These are phyloP conservation scores for Dasypogon diadema DNA, from an alignment of 2,888 invertebrate species.

Conservation along the genomic window DNA sequence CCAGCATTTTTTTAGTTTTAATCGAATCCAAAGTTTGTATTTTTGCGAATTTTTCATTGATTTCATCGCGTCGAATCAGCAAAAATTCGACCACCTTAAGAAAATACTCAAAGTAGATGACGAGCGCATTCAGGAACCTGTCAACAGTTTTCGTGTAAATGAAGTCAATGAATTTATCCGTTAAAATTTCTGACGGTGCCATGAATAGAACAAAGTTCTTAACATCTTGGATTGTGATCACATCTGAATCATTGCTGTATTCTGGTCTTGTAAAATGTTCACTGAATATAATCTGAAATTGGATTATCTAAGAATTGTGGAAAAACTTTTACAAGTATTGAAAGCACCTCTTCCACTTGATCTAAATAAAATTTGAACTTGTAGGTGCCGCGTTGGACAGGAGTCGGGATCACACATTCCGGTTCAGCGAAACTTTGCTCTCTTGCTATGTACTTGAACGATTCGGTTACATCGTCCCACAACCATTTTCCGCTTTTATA, in stretches of 20 bases:
- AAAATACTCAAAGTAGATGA: conserved; percentile 67
- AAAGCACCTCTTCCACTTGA: conserved; percentile 64
- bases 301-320: not conserved
- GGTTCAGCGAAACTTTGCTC: conserved; percentile 55
- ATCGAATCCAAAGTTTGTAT: conserved; percentile 63
- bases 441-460: conserved; percentile 59
- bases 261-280: conserved; percentile 59
- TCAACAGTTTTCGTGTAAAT: conserved; percentile 63
- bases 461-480: conserved; percentile 61
- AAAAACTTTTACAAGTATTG: too few species aligned
- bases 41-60: conserved; percentile 60
- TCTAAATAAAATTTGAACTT: conserved; percentile 62
- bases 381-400: conserved; percentile 59
- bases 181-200: conserved; percentile 61
- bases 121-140: conserved; percentile 62
- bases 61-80: conserved; percentile 65
- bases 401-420: conserved; percentile 51
- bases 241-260: conserved; percentile 61
- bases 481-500: conserved; percentile 63
- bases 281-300: conserved; percentile 51
- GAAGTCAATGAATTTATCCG: conserved; percentile 62
- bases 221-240: conserved; percentile 64
- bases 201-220: conserved; percentile 64
- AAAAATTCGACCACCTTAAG: conserved; percentile 65
- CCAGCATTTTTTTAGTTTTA: conserved; percentile 62